phyloP scores from a whole-genome alignment of 2,113 vertebrate species.

The Corydoras maculifer region DNA sequence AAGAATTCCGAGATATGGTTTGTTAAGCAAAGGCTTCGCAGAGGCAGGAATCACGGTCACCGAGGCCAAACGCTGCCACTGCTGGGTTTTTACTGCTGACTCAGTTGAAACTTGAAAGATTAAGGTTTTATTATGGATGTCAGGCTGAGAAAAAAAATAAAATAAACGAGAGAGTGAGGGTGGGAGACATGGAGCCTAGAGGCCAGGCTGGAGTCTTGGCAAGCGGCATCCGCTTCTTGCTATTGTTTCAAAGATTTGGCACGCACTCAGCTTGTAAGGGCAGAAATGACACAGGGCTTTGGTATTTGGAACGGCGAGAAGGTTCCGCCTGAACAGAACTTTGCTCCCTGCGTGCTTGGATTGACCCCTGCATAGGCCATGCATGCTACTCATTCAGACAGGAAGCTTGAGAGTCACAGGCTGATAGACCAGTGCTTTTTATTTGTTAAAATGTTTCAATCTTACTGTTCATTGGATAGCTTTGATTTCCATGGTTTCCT shows the following conservation, averaged over 20 bases:
- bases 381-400: slow-evolving; percentile 16
- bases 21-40: slow-evolving; percentile 10
- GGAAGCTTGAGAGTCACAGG: background rate
- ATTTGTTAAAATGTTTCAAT: background rate
- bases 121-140: slow-evolving; percentile 54
- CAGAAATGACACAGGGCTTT: slow-evolving; percentile 40
- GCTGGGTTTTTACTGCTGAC: slow-evolving; percentile 51
- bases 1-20: slow-evolving; percentile 1
- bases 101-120: slow-evolving; percentile 60
- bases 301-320: slow-evolving; percentile 43
- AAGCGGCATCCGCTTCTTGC: slow-evolving; percentile 37
- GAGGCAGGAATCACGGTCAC: slow-evolving; percentile 18
- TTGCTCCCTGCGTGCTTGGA: slow-evolving; percentile 11
- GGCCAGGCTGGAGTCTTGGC: slow-evolving; percentile 14
- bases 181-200: no score
- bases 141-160: background rate
- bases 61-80: no score
- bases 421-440: background rate
- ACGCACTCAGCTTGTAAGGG: slow-evolving; percentile 45
- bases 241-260: slow-evolving; percentile 51
- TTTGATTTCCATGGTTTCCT: background rate
- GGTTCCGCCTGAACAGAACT: slow-evolving; percentile 27
- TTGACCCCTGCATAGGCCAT: slow-evolving; percentile 27
- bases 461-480: background rate
- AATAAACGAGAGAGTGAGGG: background rate